These are phyloP conservation scores for Megaptera novaeangliae DNA, from an alignment of 2,113 vertebrate species.

Conservation along the genomic window DNA sequence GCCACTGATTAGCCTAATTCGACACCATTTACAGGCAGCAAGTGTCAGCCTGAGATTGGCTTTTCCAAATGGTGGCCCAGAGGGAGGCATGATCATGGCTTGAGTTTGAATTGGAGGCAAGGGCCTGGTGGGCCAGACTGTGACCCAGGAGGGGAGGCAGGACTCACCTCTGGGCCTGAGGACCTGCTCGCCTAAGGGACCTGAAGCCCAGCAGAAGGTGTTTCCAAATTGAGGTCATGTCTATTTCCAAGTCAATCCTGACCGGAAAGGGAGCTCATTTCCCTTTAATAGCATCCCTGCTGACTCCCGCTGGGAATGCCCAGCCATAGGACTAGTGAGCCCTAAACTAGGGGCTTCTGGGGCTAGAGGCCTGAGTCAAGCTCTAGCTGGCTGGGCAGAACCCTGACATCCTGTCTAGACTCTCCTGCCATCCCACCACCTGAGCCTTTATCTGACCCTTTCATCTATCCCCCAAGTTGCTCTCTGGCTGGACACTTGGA, in stretches of 20 bases:
- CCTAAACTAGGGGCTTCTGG: background rate
- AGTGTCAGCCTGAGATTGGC: slow-evolving; percentile 46
- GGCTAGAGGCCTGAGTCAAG: background rate
- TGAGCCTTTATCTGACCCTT: background rate
- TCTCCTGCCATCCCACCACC: background rate
- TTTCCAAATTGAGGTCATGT: background rate
- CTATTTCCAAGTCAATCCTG: background rate
- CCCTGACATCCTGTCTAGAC: background rate
- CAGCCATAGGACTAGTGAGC: background rate
- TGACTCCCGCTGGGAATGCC: background rate
- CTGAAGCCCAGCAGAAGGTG: background rate
- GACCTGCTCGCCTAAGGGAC: background rate
- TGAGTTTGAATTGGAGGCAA: slow-evolving; percentile 48
- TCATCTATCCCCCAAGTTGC: background rate
- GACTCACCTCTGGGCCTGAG: background rate
- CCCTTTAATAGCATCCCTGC: background rate
- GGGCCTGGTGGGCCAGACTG: background rate
- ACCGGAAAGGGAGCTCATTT: background rate
- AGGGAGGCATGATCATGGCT: slow-evolving; percentile 42
- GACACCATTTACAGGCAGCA: slow-evolving; percentile 66
- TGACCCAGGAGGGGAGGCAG: background rate
- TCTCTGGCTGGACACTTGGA: background rate
- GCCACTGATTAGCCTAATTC: slow-evolving; percentile 68
- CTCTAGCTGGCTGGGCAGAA: background rate
- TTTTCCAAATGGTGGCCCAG: slow-evolving; percentile 67